Conservation (phyloP, 2,888 invertebrate genomes). For the Hirtodrosophila histrioides region DNA sequence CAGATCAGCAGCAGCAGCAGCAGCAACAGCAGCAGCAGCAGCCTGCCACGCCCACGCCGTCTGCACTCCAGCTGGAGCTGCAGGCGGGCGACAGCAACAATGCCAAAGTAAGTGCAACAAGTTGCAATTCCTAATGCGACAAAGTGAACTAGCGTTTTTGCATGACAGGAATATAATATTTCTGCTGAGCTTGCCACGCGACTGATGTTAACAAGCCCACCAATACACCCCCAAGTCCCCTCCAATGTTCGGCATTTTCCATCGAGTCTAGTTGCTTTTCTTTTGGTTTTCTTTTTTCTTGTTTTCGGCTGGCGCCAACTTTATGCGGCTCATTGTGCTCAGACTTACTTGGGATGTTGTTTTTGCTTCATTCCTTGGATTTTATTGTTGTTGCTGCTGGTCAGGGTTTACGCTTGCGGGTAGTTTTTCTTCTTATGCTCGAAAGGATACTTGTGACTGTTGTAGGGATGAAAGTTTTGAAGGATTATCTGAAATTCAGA, state of each 20-base stretch:
- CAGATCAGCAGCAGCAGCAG: constrained; percentile 29
- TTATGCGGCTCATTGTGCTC: constrained; percentile 55
- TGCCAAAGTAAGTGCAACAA: constrained; percentile 73
- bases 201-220: not conserved
- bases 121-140: constrained; percentile 47
- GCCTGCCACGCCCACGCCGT: constrained; percentile 23
- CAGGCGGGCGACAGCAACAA: constrained; percentile 31
- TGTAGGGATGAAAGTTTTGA: too few species aligned
- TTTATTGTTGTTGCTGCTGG: constrained; percentile 57
- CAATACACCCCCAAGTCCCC: not conserved
- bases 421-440: constrained; percentile 9
- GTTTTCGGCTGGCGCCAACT: constrained; percentile 64
- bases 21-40: constrained; percentile 29
- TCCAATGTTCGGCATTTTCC: constrained; percentile 7
- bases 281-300: constrained; percentile 7
- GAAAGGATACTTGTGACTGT: constrained; percentile 9
- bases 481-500: too few species aligned
- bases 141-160: constrained; percentile 8
- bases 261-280: not conserved
- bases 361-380: constrained; percentile 1
- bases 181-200: not conserved
- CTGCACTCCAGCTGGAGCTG: constrained; percentile 29
- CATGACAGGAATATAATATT: constrained; percentile 14
- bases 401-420: constrained; percentile 48
- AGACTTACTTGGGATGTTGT: constrained; percentile 33